A percentile compares a stretch with the other conserved stretches of the same genome.
Evolutionary conservation across 2,113 vertebrate species (phyloP).

Genomic region (Lanius ludovicianus): DNA sequence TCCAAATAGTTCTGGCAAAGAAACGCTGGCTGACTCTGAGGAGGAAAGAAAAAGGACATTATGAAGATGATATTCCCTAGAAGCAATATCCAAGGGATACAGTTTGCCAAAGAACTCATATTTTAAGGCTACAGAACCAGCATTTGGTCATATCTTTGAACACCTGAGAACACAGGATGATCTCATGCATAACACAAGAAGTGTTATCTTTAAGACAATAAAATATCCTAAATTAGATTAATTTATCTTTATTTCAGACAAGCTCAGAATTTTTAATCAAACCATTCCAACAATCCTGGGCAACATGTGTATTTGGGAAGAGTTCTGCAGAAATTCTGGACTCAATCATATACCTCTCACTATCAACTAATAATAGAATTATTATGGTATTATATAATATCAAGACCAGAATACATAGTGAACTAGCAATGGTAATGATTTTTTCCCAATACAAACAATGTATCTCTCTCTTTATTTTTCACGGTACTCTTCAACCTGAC

Average conservation of each 20-base stretch:
- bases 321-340: not conserved
- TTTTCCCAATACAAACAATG: not conserved
- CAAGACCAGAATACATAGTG: not conserved
- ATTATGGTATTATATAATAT: not conserved
- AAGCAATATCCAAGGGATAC: not conserved
- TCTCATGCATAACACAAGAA: not conserved
- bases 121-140: not conserved
- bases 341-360: not conserved
- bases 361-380: not conserved
- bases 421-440: not conserved
- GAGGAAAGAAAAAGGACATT: not conserved
- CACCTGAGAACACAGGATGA: not conserved
- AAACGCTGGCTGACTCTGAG: not conserved
- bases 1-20: not conserved
- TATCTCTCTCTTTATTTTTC: not conserved
- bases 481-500: not conserved
- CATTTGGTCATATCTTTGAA: not conserved
- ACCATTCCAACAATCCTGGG: not conserved
- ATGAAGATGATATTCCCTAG: not conserved
- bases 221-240: not conserved
- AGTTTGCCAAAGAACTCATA: not conserved
- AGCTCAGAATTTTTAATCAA: not conserved
- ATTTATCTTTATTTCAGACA: not conserved
- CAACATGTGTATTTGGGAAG: not conserved
- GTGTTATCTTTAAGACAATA: not conserved